Evolutionary conservation across 2,113 vertebrate genomes (phyloP).

Genomic region (Variabilichromis moorii): DNA sequence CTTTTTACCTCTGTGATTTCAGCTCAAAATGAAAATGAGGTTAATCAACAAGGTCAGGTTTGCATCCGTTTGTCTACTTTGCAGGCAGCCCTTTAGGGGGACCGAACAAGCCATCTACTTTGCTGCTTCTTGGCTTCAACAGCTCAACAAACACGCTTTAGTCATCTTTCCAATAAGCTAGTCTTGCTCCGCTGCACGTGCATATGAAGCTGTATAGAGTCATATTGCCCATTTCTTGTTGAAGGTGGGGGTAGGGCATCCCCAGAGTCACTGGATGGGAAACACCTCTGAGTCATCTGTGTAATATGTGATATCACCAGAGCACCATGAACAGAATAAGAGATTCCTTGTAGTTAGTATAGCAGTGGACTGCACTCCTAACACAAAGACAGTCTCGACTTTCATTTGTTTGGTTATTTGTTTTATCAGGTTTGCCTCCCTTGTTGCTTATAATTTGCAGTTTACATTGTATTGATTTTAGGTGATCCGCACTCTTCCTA

Average conservation of each 20-base stretch:
- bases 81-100: neutral
- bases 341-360: neutral
- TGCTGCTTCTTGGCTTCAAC: neutral
- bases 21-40: neutral
- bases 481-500: neutral
- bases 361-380: neutral
- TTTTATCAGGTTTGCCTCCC: neutral
- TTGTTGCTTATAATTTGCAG: neutral
- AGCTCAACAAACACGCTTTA: neutral
- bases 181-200: neutral
- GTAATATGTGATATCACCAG: conserved; percentile 16
- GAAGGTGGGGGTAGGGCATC: conserved; percentile 1
- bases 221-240: conserved; percentile 25
- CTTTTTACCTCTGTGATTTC: neutral
- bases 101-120: neutral
- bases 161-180: neutral
- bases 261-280: conserved; percentile 5
- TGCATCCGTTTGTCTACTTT: neutral
- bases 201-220: conserved; percentile 1
- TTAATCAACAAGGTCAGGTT: neutral
- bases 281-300: conserved; percentile 51
- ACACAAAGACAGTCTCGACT: neutral
- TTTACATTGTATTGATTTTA: neutral
- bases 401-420: neutral
- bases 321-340: neutral